Evolutionary conservation across 1,140 invertebrate genomes (phyloP).

Genomic region (Eupristina koningsbergeri): DNA sequence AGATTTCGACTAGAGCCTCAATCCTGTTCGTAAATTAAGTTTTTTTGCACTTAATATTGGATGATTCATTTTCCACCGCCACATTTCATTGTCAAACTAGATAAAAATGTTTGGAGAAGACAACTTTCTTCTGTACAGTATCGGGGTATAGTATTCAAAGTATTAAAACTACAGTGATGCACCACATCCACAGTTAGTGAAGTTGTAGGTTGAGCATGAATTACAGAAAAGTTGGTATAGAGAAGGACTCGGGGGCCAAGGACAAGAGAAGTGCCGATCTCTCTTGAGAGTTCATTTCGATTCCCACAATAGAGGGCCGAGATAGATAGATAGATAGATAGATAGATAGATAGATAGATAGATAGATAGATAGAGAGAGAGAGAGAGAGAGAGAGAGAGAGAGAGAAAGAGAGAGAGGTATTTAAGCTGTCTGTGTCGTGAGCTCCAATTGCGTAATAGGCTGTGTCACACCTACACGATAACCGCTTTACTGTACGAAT

Average conservation of each 20-base stretch:
- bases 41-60: no score
- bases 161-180: neutral
- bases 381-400: neutral
- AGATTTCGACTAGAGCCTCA: no score
- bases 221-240: neutral
- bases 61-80: no score
- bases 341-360: neutral
- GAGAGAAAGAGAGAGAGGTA: neutral
- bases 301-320: slow-evolving; percentile 39
- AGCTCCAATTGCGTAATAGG: slow-evolving; percentile 37
- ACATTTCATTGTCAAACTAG: no score
- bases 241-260: slow-evolving; percentile 38
- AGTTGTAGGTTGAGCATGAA: neutral
- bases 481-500: neutral
- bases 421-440: slow-evolving; percentile 46
- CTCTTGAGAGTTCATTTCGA: slow-evolving; percentile 36
- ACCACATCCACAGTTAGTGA: neutral
- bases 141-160: neutral
- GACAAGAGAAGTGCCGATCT: slow-evolving; percentile 43
- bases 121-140: no score
- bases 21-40: no score
- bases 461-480: neutral
- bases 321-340: neutral
- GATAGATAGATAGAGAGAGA: no score
- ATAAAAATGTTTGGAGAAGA: no score